Evolutionary conservation across 2,797 vertebrate genomes (phyloP).

Genomic region (Falco novaeseelandiae): DNA sequence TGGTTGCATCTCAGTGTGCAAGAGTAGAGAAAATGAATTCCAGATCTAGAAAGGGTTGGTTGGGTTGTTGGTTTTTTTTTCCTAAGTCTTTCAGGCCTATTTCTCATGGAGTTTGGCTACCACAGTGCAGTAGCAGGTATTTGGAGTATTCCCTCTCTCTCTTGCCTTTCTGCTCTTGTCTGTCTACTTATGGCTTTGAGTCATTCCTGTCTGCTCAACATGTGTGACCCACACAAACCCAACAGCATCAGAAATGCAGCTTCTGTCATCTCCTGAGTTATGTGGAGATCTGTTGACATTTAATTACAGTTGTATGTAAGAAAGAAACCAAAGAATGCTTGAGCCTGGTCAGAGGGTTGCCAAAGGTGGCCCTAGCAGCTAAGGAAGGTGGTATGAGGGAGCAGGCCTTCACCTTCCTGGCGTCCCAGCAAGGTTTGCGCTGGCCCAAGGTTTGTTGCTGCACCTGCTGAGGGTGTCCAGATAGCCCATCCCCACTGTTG

Average conservation of each 20-base stretch:
- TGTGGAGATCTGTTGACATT: background rate
- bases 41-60: background rate
- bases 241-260: background rate
- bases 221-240: background rate
- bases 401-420: fast-evolving
- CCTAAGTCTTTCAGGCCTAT: background rate
- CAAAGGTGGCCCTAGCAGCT: background rate
- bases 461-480: background rate
- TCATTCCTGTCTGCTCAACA: constrained; percentile 8
- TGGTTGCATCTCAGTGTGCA: background rate
- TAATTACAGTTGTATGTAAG: background rate
- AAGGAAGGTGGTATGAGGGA: background rate
- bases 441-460: background rate
- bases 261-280: background rate
- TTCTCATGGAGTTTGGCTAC: background rate
- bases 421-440: background rate
- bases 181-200: constrained; percentile 2
- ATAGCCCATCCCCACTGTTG: background rate
- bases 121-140: background rate
- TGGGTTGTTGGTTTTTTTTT: background rate
- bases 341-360: background rate
- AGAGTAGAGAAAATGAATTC: background rate
- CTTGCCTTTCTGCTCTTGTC: constrained; percentile 14
- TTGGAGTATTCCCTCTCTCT: constrained; percentile 40
- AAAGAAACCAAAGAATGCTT: background rate